Conservation (phyloP, 2,113 vertebrate species). For the Leptosomus discolor region DNA sequence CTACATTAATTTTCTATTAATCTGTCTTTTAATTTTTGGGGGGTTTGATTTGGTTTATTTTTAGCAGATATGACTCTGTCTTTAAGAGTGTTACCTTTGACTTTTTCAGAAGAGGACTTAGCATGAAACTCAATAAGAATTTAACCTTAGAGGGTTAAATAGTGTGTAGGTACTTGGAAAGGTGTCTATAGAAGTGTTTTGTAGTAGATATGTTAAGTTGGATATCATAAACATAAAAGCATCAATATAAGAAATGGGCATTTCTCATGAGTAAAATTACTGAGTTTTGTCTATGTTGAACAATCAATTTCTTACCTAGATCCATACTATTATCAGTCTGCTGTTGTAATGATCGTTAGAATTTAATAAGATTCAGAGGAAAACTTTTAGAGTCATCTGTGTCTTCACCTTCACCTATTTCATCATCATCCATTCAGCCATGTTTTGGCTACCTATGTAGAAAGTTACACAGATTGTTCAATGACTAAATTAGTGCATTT, state of each 20-base stretch:
- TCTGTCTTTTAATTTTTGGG: not conserved
- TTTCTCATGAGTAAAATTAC: not conserved
- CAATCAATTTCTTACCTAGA: not conserved
- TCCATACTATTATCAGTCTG: not conserved
- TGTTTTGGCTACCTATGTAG: not conserved
- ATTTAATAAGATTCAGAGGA: not conserved
- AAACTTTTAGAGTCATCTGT: not conserved
- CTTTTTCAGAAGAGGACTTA: not conserved
- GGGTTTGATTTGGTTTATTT: not conserved
- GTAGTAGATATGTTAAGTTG: not conserved
- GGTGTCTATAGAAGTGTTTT: not conserved
- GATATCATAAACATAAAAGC: not conserved
- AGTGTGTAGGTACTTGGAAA: not conserved
- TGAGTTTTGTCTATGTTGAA: not conserved
- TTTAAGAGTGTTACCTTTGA: not conserved
- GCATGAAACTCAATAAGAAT: not conserved
- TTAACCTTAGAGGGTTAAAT: not conserved
- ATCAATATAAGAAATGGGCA: not conserved
- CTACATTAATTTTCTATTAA: not conserved
- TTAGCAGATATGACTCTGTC: not conserved
- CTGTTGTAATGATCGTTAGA: not conserved
- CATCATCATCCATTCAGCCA: not conserved
- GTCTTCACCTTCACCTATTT: not conserved
- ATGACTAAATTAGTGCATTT: not conserved
- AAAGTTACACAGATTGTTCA: not conserved